Evolutionary conservation across 2,888 invertebrate species (phyloP).

Genomic region (Thereva nobilitata): DNA sequence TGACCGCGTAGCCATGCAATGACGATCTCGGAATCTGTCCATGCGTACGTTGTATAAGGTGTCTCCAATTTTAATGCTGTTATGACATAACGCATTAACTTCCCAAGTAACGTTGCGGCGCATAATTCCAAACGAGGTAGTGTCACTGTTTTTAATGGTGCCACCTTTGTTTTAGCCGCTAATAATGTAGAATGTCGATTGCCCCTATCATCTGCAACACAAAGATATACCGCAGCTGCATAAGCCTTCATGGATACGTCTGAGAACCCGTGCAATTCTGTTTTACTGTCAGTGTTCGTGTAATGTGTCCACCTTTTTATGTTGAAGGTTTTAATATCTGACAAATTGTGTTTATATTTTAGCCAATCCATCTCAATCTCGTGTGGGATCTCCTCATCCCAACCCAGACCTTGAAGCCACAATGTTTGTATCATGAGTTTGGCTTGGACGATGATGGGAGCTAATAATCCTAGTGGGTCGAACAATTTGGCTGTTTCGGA

Average conservation of each 20-base stretch:
- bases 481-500: neutral
- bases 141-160: constrained; percentile 3
- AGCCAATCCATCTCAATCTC: neutral
- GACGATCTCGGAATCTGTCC: neutral
- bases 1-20: neutral
- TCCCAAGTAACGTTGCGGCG: constrained; percentile 2
- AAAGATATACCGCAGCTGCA: too few relatives aligned
- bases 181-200: too few relatives aligned
- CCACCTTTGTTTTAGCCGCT: constrained; percentile 10
- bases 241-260: neutral
- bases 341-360: neutral
- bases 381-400: neutral
- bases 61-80: neutral
- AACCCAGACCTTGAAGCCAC: too few relatives aligned
- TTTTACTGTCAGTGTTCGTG: neutral
- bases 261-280: neutral
- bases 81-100: neutral
- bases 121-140: constrained; percentile 5
- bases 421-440: constrained; percentile 2
- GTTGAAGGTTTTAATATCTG: neutral
- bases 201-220: too few relatives aligned
- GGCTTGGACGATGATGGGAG: neutral
- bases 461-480: neutral
- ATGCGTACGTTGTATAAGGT: neutral
- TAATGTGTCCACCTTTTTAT: neutral